phyloP scores from a whole-genome alignment of 1,140 invertebrate genomes.

The Acyrthosiphon pisum region DNA sequence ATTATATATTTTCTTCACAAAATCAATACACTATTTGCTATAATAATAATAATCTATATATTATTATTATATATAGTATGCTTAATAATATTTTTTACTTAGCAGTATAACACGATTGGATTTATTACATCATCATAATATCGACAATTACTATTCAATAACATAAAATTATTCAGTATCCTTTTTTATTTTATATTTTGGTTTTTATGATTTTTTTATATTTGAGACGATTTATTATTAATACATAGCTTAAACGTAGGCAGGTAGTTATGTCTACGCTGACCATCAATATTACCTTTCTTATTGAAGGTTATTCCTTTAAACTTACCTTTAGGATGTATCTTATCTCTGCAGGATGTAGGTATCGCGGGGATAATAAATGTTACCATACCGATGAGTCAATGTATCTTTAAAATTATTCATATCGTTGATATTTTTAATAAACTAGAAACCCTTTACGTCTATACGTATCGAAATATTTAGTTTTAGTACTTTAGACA shows the following conservation, averaged over 20 bases:
- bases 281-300: background rate
- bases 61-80: background rate
- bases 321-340: background rate
- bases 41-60: background rate
- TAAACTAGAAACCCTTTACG: background rate
- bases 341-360: background rate
- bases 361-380: background rate
- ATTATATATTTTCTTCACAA: background rate
- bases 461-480: background rate
- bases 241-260: background rate
- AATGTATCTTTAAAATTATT: background rate
- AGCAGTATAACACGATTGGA: background rate
- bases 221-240: background rate
- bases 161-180: background rate
- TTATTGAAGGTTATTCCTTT: background rate
- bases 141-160: background rate
- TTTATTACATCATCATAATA: background rate
- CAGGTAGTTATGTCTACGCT: background rate
- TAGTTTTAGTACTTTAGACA: background rate
- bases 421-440: background rate
- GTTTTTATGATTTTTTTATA: background rate
- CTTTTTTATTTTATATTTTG: background rate
- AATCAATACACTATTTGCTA: background rate
- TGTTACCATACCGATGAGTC: background rate
- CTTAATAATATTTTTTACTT: background rate